Conservation (phyloP, 1,140 invertebrate species). For the Zaprionus tsacasi region DNA sequence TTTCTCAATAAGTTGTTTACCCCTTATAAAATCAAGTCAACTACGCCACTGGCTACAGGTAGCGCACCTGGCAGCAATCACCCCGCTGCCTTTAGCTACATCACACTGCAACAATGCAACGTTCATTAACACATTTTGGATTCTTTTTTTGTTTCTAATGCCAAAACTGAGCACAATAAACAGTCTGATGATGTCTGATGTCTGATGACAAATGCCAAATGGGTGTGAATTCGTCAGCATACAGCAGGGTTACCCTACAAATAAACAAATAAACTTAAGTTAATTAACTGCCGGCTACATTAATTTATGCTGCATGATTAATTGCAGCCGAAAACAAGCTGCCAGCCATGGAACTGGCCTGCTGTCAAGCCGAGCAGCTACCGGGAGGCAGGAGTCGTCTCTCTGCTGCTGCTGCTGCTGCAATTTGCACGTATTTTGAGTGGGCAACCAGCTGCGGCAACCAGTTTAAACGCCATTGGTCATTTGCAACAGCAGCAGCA, state of each 20-base stretch:
- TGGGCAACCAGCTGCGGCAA: slow-evolving; percentile 70
- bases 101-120: slow-evolving; percentile 50
- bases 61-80: slow-evolving; percentile 21
- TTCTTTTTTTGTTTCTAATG: slow-evolving; percentile 22
- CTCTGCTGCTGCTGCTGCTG: slow-evolving; percentile 37
- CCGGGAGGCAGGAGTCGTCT: slow-evolving; percentile 65
- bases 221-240: slow-evolving; percentile 1
- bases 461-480: slow-evolving; percentile 79
- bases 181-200: no score
- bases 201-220: slow-evolving; percentile 6
- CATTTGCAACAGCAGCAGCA: slow-evolving; percentile 55
- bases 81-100: neutral
- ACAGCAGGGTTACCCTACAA: slow-evolving; percentile 13
- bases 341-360: slow-evolving; percentile 48
- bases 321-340: slow-evolving; percentile 57
- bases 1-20: neutral
- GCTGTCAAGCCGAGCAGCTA: slow-evolving; percentile 69
- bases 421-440: slow-evolving; percentile 75
- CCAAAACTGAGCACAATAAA: slow-evolving; percentile 34
- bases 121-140: slow-evolving; percentile 65
- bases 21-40: neutral
- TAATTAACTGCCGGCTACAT: slow-evolving; percentile 79
- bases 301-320: slow-evolving; percentile 80
- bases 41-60: neutral
- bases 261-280: slow-evolving; percentile 77